Conservation (phyloP, 1,140 invertebrate species). For the Teleogryllus occipitalis region DNA sequence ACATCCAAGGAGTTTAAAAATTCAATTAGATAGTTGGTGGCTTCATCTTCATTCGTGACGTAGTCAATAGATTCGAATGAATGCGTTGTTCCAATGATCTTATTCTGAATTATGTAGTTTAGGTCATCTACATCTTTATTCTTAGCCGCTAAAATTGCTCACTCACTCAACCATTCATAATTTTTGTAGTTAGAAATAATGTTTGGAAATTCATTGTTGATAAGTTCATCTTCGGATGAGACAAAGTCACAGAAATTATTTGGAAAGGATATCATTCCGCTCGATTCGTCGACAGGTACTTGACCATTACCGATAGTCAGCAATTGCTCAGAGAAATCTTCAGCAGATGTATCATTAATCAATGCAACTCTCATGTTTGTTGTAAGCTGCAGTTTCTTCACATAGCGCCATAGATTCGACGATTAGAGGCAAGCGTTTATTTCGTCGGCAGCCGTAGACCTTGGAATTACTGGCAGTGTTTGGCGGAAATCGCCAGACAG, state of each 20-base stretch:
- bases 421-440: conserved; percentile 34
- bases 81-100: too few species aligned
- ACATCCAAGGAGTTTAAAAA: too few species aligned
- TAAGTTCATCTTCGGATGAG: conserved; percentile 32
- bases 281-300: conserved; percentile 12
- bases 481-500: conserved; percentile 37
- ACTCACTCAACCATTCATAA: too few species aligned
- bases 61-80: too few species aligned
- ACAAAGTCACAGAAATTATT: conserved; percentile 26
- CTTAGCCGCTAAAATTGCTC: too few species aligned
- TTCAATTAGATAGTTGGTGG: too few species aligned
- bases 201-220: conserved; percentile 24
- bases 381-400: conserved; percentile 24
- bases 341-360: conserved; percentile 22
- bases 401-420: conserved; percentile 29
- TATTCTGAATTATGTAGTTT: too few species aligned
- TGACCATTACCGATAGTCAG: conserved; percentile 27
- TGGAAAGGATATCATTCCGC: conserved; percentile 22
- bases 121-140: too few species aligned
- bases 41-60: too few species aligned
- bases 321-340: conserved; percentile 27
- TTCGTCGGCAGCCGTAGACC: conserved; percentile 29
- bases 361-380: conserved; percentile 27
- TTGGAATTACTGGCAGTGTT: conserved; percentile 37
- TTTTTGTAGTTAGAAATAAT: too few species aligned